Base-by-base conservation (phyloP, 2,888 invertebrate genomes). In the Leptura quadrifasciata region DNA sequence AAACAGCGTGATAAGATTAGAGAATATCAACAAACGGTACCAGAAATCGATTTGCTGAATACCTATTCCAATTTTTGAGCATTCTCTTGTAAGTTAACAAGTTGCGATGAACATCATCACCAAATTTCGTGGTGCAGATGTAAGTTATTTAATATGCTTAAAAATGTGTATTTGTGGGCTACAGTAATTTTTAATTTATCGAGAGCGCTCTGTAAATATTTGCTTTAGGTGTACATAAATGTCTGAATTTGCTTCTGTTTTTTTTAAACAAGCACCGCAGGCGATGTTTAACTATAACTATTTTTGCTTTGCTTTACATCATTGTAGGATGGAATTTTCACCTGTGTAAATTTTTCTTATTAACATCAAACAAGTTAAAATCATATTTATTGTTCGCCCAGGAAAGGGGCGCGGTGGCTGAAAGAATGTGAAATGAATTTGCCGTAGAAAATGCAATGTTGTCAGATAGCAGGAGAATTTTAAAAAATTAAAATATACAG, bases 221-320 rank as follows among this genome's bases (percentile, higher is more conserved):
- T 55, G 58, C 58, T 58, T 58, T 58, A 58, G n/a, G 58, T 58
- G 58, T 58, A 9, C 20, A 24, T 24, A 47, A 47, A n/a, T 47
- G 47, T 47, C 15, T 12, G 15, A n/a, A 47, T 21, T 57, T 10
- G 57, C 57, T 57, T 57, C 18, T 57, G 21, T 15, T 31, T 39
- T 12, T n/a, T 9, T 57, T 57, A 21, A 6, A 10, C 20, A 39
- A 12, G 12, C 9, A 21, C 6, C 8, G 10, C 20, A 12, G 27
- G 27, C 27, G 27, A 31, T 31, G 27, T 31, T 31, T 31, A 31
- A 31, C 18, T 57, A 20, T 17, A n/a, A 17, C 18, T 57, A 20
- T 57, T 57, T 20, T 20, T 57, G 57, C 24, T 58, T 58, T 58
- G 21, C 27, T 58, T 24, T 8, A n/a, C n/a, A n/a, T n/a, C n/a